Base-by-base conservation (phyloP, 2,113 vertebrate genomes). In the Platichthys stellatus region DNA sequence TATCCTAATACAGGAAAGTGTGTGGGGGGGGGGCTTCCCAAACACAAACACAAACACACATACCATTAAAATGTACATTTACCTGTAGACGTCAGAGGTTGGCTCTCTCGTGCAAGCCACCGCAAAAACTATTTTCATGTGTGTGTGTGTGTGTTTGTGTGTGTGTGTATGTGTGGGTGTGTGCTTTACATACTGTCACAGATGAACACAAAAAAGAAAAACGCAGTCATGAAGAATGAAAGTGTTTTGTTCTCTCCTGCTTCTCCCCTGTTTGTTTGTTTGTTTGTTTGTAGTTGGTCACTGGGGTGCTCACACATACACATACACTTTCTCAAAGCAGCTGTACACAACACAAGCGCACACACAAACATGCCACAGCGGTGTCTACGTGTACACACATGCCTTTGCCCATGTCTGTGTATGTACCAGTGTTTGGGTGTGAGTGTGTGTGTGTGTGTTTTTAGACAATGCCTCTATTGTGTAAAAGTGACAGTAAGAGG, bases 1-100 rank as follows among this genome's bases (percentile, higher is more conserved):
- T 90, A 88, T 91, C 86, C 67, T 85, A 81, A 90, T 89, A 83
- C 69, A 74, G 72, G 9, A 20, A 68, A 51, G 47, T 31, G 5
- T 1, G 15, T 56, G 53, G 57, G 56, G 69, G 67, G 63, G 56
- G 65, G 63, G 63, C 57, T 70, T 72, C 63, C 4, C 18, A 43
- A 43, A 81, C 60, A 23, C 70, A 43, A 43, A 81, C 60, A 23
- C 70, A 61, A 12, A 62, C 21, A 49, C 24, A 81, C 5, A 28
- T 38, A 63, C 4, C 40, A 62, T 13, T 38, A 20, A 28, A 5
- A 18, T 43, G 2, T 24, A 31, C 23, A 54, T 23, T 17, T 12
- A 28, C 15, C 24, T 70, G 57, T 24, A 28, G 12, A 43, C 26
- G 38, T 56, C 53, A 21, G 23, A 67, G 40, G 66, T 51, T 61